These are phyloP conservation scores for Sciaenops ocellatus DNA, from an alignment of 2,797 vertebrate genomes.

Conservation along the genomic window DNA sequence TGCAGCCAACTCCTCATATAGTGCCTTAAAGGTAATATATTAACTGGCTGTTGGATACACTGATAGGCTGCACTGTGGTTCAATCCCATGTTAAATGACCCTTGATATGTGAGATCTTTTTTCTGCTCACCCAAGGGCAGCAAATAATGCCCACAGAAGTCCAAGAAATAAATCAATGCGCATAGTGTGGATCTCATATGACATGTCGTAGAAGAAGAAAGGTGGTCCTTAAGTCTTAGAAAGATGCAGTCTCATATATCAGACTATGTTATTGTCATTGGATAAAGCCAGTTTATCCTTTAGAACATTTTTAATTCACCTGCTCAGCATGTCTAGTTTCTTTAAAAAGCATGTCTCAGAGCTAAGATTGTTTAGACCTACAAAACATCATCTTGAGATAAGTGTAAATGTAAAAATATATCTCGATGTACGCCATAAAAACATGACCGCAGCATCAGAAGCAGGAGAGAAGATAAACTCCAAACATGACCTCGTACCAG, in stretches of 20 bases:
- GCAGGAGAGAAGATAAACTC: background rate
- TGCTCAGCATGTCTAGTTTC: background rate
- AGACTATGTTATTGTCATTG: background rate
- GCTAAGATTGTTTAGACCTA: background rate
- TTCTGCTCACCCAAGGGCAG: slow-evolving; percentile 25
- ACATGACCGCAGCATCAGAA: background rate
- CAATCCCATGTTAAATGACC: slow-evolving; percentile 11
- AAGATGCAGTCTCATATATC: background rate
- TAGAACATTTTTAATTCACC: background rate
- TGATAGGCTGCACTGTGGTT: slow-evolving; percentile 15
- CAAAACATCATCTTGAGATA: no score
- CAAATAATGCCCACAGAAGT: background rate
- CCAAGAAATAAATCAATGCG: slow-evolving; percentile 31
- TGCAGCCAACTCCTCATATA: background rate
- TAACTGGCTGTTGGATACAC: slow-evolving; percentile 9
- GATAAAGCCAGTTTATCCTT: background rate
- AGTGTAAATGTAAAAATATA: no score
- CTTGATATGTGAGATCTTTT: slow-evolving; percentile 10
- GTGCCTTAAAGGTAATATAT: slow-evolving; percentile 34
- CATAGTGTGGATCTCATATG: background rate
- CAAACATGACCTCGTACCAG: no score
- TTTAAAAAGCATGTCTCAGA: background rate
- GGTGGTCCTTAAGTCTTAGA: background rate
- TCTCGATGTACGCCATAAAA: background rate
- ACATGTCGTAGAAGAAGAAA: background rate